phyloP scores from a whole-genome alignment of 64 coral and sea anemone genomes.

The Exaiptasia diaphana region DNA sequence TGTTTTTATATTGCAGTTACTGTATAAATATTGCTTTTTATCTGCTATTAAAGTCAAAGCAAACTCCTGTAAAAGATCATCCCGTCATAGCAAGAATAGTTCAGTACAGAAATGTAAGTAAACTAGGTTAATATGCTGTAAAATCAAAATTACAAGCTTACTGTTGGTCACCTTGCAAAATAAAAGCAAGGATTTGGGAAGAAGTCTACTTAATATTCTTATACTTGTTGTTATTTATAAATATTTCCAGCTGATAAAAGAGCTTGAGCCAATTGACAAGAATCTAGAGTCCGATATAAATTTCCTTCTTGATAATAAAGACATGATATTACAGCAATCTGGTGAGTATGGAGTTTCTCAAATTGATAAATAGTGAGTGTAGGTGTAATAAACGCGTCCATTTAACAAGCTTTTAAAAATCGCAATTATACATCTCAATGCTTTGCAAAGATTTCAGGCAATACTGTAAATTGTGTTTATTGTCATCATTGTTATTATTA shows the following conservation, averaged over 20 bases:
- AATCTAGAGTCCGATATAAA: slow-evolving; percentile 70
- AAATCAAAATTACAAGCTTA: neutral
- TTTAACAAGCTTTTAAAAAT: neutral
- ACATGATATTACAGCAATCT: neutral
- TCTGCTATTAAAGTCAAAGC: slow-evolving; percentile 75
- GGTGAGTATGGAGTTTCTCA: neutral
- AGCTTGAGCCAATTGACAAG: slow-evolving; percentile 78
- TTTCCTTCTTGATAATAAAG: slow-evolving; percentile 27
- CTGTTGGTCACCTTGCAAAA: no score
- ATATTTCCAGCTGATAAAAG: slow-evolving; percentile 75
- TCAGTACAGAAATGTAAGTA: slow-evolving; percentile 71
- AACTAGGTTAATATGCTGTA: neutral
- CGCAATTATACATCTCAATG: no score
- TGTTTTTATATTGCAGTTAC: slow-evolving; percentile 45
- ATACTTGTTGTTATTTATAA: no score
- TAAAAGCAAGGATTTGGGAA: no score
- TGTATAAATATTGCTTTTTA: slow-evolving; percentile 93
- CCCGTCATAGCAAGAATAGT: slow-evolving; percentile 90
- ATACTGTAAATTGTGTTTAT: no score
- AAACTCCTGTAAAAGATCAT: slow-evolving; percentile 74
- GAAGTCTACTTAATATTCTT: no score
- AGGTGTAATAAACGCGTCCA: neutral
- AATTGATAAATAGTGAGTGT: neutral
- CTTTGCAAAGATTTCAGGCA: no score
- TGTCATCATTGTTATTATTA: no score